phyloP scores from a whole-genome alignment of 2,797 vertebrate genomes.

The Ptychadena robeensis region DNA sequence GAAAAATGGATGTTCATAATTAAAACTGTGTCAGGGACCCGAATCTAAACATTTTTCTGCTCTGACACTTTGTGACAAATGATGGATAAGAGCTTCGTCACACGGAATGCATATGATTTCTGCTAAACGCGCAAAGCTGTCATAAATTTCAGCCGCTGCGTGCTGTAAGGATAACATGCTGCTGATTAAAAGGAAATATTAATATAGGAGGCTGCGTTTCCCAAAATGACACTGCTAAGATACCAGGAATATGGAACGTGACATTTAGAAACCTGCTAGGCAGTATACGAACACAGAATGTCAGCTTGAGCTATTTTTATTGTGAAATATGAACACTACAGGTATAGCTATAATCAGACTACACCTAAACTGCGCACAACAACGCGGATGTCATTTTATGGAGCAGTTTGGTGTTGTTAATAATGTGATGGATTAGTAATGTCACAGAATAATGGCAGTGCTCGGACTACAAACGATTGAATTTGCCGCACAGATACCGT shows the following conservation, averaged over 20 bases:
- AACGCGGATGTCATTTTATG: background rate
- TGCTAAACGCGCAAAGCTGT: conserved; percentile 30
- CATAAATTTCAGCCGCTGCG: conserved; percentile 1
- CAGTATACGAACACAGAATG: background rate
- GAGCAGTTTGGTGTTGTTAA: conserved; percentile 30
- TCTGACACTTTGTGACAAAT: conserved; percentile 38
- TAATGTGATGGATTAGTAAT: conserved; percentile 53
- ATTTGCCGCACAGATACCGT: conserved; percentile 33
- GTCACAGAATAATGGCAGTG: conserved; percentile 42
- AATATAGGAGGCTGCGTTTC: conserved; percentile 2
- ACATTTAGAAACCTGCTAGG: background rate
- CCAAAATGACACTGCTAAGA: conserved; percentile 19
- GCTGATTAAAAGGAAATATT: conserved; percentile 39
- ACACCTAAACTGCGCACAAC: background rate
- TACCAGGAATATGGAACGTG: background rate
- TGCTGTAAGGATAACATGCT: conserved; percentile 29
- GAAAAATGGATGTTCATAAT: conserved; percentile 56
- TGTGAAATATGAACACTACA: background rate
- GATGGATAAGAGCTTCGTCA: conserved; percentile 18
- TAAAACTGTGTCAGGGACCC: conserved; percentile 49
- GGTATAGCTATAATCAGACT: background rate
- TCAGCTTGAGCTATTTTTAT: background rate
- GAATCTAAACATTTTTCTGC: conserved; percentile 51
- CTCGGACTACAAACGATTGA: conserved; percentile 12
- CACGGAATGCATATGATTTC: conserved; percentile 38